phyloP scores from a whole-genome alignment of 1,140 invertebrate genomes.

The Aphaenogaster floridana region DNA sequence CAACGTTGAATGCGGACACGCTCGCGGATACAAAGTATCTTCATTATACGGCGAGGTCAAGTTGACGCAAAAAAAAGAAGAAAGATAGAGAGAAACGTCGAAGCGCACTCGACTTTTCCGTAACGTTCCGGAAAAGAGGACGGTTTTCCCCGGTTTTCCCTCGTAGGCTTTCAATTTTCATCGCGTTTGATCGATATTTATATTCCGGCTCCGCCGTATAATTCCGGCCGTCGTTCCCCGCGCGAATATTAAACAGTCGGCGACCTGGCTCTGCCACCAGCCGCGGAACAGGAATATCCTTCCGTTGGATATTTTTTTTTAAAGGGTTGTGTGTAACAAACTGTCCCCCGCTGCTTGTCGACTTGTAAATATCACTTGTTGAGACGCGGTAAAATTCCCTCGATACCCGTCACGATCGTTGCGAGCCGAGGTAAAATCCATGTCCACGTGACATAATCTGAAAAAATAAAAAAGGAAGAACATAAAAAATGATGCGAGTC shows the following conservation, averaged over 20 bases:
- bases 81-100: background rate
- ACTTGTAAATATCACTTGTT: constrained; percentile 62
- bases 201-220: constrained; percentile 22
- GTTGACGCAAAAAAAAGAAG: background rate
- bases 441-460: background rate
- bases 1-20: constrained; percentile 16
- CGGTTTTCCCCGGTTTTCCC: background rate
- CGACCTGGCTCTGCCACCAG: background rate
- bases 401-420: background rate
- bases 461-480: background rate
- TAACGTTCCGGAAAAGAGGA: background rate
- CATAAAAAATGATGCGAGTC: background rate
- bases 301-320: background rate
- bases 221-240: constrained; percentile 15
- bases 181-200: constrained; percentile 58
- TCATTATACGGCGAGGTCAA: constrained; percentile 6
- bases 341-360: constrained; percentile 32
- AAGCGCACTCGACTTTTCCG: background rate
- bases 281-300: constrained; percentile 15
- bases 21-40: background rate
- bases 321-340: constrained; percentile 27
- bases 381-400: constrained; percentile 18
- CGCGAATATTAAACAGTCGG: constrained; percentile 45
- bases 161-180: constrained; percentile 33
- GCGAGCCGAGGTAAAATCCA: constrained; percentile 11